Evolutionary conservation across 2,113 vertebrate species (phyloP), one percentile per base, ranked within the genome.

Genomic region (Aspiorhynchus laticeps): DNA sequence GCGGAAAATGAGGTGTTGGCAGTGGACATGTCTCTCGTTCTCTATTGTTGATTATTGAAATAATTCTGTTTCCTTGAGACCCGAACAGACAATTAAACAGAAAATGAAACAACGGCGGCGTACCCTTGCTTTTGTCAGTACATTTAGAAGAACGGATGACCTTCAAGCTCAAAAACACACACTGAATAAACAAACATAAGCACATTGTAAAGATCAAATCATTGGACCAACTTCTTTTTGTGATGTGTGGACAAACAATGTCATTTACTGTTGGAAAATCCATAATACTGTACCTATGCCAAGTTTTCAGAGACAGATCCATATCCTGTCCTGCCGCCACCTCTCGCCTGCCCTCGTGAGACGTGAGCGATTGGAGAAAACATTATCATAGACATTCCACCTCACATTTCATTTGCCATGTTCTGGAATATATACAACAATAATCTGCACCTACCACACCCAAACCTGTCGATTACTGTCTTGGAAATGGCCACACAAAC

Each of bases 371-470:
- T 93, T 94, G 93, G 89, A 90, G 90, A 95, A 93, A 93, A 92
- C 89, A 91, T 94, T 94, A 93, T 92, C 94, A 93, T 93, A 91
- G 92, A 91, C 59, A 87, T 90, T 90, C 89, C 90, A 90, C 90
- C 94, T 93, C 93, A 93, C 91, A 92, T 95, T 94, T 94, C 92
- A 95, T 95, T 94, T 93, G 89, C 85, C 83, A 17, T 88, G 91
- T 87, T 85, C 89, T 90, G 92, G 93, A 91, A 93, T 93, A 91
- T 91, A 90, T 88, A 92, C 91, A 80, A 93, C 14, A 92, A 94
- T 94, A 92, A 93, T 95, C 90, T 87, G 88, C 89, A 89, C 90
- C 91, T 90, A 92, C 90, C 38, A 79, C 74, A 65, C 48, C n/a
- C 36, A 38, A 26, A 11, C 9, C 43, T 75, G 67, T 51, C 78